A percentile compares a stretch with the other conserved stretches of the same genome.
These are phyloP conservation scores for Clavelina lepadiformis DNA, from an alignment of 23 tunicate genomes.

Conservation along the genomic window DNA sequence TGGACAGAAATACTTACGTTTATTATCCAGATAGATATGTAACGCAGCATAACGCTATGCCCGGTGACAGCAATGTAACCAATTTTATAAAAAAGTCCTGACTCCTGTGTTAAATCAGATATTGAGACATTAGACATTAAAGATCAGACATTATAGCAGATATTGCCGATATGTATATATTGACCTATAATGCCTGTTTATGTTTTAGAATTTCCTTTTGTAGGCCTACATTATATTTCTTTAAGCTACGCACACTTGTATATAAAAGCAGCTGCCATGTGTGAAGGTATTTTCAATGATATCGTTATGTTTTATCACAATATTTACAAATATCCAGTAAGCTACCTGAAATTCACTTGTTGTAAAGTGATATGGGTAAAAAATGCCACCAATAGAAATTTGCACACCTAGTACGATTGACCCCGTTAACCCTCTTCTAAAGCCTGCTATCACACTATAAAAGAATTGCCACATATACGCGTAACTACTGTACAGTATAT, in stretches of 20 bases:
- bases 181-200: too few relatives aligned
- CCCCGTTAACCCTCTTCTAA: conserved; percentile 41
- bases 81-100: conserved; percentile 10
- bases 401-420: conserved; percentile 29
- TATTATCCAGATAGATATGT: conserved; percentile 53
- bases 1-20: conserved; percentile 23
- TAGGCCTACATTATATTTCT: too few relatives aligned
- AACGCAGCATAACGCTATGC: conserved; percentile 19
- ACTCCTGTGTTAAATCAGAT: background rate
- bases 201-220: too few relatives aligned
- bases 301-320: background rate
- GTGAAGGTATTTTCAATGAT: background rate
- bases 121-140: background rate
- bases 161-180: background rate
- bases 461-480: too few relatives aligned
- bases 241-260: too few relatives aligned
- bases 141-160: background rate
- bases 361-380: conserved; percentile 5
- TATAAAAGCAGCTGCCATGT: background rate
- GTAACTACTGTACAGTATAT: too few relatives aligned
- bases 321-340: too few relatives aligned
- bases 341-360: conserved; percentile 19
- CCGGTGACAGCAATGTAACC: conserved; percentile 34
- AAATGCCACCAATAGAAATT: conserved; percentile 1
- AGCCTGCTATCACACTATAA: conserved; percentile 23